Evolutionary conservation across 2,797 vertebrate species (phyloP).

Genomic region (Anomalospiza imberbis): DNA sequence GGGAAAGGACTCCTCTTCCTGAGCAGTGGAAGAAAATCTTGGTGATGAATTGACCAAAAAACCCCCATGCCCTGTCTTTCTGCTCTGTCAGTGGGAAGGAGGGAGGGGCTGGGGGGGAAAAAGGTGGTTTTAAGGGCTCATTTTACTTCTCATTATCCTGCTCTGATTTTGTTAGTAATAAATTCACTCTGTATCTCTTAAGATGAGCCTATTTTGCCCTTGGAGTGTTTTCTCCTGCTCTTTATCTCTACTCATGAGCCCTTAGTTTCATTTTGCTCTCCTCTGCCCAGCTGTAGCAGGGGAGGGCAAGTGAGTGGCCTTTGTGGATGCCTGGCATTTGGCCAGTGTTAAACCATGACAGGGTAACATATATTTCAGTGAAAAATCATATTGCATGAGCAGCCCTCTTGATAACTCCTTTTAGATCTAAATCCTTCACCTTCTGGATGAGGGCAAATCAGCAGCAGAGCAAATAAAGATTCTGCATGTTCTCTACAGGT

Average conservation of each 20-base stretch:
- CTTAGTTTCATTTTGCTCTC: neutral
- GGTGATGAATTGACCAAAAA: too few relatives aligned
- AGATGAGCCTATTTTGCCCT: neutral
- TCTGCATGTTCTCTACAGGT: neutral
- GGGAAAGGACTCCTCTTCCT: too few relatives aligned
- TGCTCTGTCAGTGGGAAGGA: too few relatives aligned
- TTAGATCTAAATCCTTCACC: neutral
- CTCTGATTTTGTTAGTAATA: too few relatives aligned
- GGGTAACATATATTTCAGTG: neutral
- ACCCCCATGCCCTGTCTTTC: too few relatives aligned
- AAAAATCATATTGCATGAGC: neutral
- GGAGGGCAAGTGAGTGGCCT: rapidly evolving
- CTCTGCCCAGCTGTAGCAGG: too few relatives aligned
- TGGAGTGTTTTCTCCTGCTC: neutral
- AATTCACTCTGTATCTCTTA: neutral
- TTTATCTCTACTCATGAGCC: neutral
- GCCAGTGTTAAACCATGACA: too few relatives aligned
- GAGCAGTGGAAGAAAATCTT: too few relatives aligned
- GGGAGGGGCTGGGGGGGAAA: too few relatives aligned
- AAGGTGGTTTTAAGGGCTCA: too few relatives aligned
- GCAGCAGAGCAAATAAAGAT: neutral
- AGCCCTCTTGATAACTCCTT: too few relatives aligned
- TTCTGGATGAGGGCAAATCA: neutral
- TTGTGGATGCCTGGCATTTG: rapidly evolving
- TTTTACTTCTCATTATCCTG: too few relatives aligned